A percentile compares a stretch with the other conserved stretches of the same genome.
These are phyloP conservation scores for Mactra quadrangularis DNA, from an alignment of 1,140 invertebrate species.

Conservation along the genomic window DNA sequence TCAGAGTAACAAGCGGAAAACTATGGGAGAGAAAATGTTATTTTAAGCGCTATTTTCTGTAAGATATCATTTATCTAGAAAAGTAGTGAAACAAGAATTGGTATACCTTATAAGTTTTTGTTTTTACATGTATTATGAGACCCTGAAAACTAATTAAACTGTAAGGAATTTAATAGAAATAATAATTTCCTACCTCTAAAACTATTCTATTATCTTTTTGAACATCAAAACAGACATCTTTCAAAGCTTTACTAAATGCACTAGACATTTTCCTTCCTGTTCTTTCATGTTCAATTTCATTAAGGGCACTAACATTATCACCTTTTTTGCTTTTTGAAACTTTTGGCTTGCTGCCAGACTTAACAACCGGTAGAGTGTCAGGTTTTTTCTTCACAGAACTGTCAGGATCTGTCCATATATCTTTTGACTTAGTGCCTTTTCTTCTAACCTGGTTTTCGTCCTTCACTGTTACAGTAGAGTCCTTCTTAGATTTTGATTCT, in stretches of 20 bases:
- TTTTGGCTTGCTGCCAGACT: neutral
- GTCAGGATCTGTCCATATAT: constrained; percentile 51
- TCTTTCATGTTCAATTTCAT: constrained; percentile 14
- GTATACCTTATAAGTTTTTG: too few species aligned
- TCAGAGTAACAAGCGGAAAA: too few species aligned
- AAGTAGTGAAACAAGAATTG: too few species aligned
- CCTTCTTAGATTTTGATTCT: constrained; percentile 44
- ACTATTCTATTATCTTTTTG: constrained; percentile 82
- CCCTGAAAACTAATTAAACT: too few species aligned
- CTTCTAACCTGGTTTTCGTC: constrained; percentile 18
- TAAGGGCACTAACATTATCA: neutral
- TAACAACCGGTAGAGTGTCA: neutral
- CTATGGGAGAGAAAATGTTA: too few species aligned
- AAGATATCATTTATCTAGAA: too few species aligned
- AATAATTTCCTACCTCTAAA: constrained; percentile 77
- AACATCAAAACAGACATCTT: constrained; percentile 79
- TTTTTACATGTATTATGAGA: too few species aligned
- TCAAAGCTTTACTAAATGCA: constrained; percentile 85
- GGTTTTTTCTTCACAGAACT: neutral
- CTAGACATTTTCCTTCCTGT: constrained; percentile 82
- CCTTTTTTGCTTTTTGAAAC: neutral
- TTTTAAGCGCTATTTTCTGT: too few species aligned
- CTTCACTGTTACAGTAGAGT: neutral
- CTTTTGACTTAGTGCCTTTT: constrained; percentile 57
- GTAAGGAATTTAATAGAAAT: neutral